Percentiles rank a stretch among this genome's conserved stretches.
Evolutionary conservation across 2,113 vertebrate species (phyloP).

Genomic region (Numida meleagris): DNA sequence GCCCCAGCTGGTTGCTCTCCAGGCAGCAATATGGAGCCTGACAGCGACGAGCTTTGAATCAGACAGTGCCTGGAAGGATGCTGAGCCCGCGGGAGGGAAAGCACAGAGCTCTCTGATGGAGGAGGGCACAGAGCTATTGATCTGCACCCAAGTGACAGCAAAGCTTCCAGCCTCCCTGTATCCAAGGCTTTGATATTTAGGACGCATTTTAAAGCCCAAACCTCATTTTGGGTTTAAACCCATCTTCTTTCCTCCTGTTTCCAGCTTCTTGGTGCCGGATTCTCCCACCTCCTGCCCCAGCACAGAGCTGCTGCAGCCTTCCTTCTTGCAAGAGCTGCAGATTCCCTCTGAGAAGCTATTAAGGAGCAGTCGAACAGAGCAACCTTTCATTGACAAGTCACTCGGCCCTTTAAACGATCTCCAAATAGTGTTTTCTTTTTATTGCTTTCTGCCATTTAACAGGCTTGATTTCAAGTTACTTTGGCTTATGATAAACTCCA

Average conservation of each 20-base stretch:
- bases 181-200: background rate
- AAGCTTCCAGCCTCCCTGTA: rapidly evolving
- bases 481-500: slow-evolving; percentile 72
- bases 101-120: background rate
- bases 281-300: background rate
- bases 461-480: slow-evolving; percentile 58
- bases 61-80: background rate
- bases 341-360: slow-evolving; percentile 46
- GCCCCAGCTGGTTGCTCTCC: background rate
- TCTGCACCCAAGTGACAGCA: rapidly evolving
- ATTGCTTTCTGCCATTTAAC: slow-evolving; percentile 74
- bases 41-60: background rate
- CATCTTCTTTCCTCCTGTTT: background rate
- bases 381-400: slow-evolving; percentile 65
- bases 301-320: background rate
- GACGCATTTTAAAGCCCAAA: background rate
- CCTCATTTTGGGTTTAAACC: background rate
- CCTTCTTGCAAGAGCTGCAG: background rate
- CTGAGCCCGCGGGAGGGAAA: rapidly evolving
- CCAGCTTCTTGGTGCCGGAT: rapidly evolving
- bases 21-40: rapidly evolving
- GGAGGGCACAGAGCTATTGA: background rate
- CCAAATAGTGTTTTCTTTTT: slow-evolving; percentile 68
- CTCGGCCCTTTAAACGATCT: slow-evolving; percentile 71
- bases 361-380: slow-evolving; percentile 28